A percentile compares a stretch with the other conserved stretches of the same genome.
Conservation (phyloP, 2,113 vertebrate species). For the Peromyscus leucopus region DNA sequence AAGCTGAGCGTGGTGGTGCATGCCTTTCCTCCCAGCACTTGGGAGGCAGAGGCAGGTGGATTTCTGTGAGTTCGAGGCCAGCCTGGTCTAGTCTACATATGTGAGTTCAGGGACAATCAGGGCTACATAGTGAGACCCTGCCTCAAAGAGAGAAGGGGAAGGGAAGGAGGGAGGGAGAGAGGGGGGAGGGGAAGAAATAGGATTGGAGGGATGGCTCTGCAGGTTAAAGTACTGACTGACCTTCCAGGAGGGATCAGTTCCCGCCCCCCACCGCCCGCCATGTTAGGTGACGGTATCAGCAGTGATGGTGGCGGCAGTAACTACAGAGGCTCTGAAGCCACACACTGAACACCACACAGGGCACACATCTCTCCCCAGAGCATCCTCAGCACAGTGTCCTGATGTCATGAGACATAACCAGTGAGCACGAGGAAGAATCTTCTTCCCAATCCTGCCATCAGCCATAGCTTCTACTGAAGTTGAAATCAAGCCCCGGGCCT, state of each 20-base stretch:
- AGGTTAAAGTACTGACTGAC: not conserved
- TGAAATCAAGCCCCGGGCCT: not conserved
- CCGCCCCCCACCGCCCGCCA: not conserved
- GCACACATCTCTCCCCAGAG: not conserved
- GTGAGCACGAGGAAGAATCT: not conserved
- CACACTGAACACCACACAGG: not conserved
- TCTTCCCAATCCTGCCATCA: not conserved
- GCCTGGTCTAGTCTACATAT: not conserved
- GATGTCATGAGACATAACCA: not conserved
- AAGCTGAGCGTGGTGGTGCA: not conserved
- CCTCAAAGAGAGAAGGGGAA: accelerated
- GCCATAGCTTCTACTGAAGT: not conserved
- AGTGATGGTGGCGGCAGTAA: not conserved
- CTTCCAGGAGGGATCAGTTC: not conserved
- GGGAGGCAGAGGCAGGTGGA: not conserved
- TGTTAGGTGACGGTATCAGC: not conserved
- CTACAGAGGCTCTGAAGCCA: not conserved
- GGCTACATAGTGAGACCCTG: not conserved
- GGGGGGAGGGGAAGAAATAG: not conserved
- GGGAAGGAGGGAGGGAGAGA: not conserved
- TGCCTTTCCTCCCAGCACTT: not conserved
- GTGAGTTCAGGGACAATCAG: not conserved
- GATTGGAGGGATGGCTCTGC: not conserved
- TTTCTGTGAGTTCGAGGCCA: not conserved
- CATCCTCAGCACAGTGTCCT: not conserved